A percentile compares a stretch with the other conserved stretches of the same genome.
Evolutionary conservation across 2,888 invertebrate species (phyloP).

Genomic region (Lasioglossum lativentre): DNA sequence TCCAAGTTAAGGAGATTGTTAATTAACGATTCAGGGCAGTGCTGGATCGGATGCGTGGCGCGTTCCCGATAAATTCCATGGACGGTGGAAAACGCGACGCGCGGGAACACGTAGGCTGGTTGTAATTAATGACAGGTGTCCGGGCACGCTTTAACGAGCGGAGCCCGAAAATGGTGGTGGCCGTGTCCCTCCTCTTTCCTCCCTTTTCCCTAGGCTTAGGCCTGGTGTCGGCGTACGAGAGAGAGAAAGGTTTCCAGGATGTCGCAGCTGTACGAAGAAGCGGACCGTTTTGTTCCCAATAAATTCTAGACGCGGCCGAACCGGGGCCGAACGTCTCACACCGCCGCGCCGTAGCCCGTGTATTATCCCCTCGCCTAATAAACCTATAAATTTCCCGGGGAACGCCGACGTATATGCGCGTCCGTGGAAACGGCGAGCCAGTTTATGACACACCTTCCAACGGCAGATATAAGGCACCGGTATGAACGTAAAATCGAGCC

Average conservation of each 20-base stretch:
- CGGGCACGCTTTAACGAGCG: conserved; percentile 54
- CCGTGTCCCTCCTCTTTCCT: conserved; percentile 10
- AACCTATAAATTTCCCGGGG: conserved; percentile 72
- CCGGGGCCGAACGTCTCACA: conserved; percentile 32
- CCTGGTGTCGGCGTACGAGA: neutral
- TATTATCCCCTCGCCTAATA: conserved; percentile 73
- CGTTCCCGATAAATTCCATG: conserved; percentile 33
- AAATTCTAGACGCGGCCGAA: conserved; percentile 56
- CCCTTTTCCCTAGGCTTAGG: neutral
- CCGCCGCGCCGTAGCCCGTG: conserved; percentile 25
- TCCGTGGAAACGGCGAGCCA: conserved; percentile 41
- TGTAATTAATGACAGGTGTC: conserved; percentile 65
- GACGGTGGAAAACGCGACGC: conserved; percentile 37
- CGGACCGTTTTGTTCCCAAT: conserved; percentile 51
- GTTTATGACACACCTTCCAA: conserved; percentile 42
- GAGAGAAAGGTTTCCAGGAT: conserved; percentile 16
- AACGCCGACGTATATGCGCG: conserved; percentile 31
- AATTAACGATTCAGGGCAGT: conserved; percentile 8
- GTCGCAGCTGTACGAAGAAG: conserved; percentile 53
- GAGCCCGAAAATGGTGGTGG: conserved; percentile 47
- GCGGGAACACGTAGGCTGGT: conserved; percentile 30
- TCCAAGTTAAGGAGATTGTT: neutral
- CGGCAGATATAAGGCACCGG: conserved; percentile 33
- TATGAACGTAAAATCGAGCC: conserved; percentile 46
- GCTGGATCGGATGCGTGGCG: neutral